These are phyloP conservation scores for Dermatophagoides farinae DNA, from an alignment of 1,140 invertebrate genomes.

Conservation along the genomic window DNA sequence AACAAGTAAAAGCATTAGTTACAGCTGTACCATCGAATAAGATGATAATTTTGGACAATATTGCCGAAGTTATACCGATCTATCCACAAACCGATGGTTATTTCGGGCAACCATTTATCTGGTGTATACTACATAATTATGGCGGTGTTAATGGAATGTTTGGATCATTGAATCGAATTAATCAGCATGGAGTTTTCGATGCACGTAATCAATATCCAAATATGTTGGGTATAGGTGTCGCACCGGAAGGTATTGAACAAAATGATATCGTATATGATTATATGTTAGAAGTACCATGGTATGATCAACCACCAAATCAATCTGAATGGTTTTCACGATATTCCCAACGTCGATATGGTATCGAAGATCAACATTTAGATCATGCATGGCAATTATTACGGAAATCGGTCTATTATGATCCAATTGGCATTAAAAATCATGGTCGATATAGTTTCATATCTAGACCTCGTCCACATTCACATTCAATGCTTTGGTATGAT, in stretches of 20 bases:
- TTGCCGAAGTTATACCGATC: slow-evolving; percentile 59
- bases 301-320: slow-evolving; percentile 38
- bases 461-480: slow-evolving; percentile 40
- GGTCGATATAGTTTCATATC: slow-evolving; percentile 50
- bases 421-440: slow-evolving; percentile 36
- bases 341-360: slow-evolving; percentile 44
- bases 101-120: slow-evolving; percentile 79
- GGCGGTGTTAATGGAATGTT: slow-evolving; percentile 74
- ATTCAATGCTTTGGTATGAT: slow-evolving; percentile 46
- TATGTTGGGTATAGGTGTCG: slow-evolving; percentile 63
- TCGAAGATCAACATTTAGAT: not conserved
- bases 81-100: slow-evolving; percentile 53
- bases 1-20: slow-evolving; percentile 44
- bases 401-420: slow-evolving; percentile 42
- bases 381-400: not conserved
- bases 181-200: slow-evolving; percentile 32
- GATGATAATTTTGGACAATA: slow-evolving; percentile 64
- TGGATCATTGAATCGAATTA: slow-evolving; percentile 50
- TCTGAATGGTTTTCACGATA: slow-evolving; percentile 48
- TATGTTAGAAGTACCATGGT: slow-evolving; percentile 59
- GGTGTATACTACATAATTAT: slow-evolving; percentile 91
- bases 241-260: slow-evolving; percentile 76
- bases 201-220: slow-evolving; percentile 6
- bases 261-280: slow-evolving; percentile 73
- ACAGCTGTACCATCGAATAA: slow-evolving; percentile 43